Evolutionary conservation across 2,888 invertebrate genomes (phyloP).

Genomic region (Plebejus anna): DNA sequence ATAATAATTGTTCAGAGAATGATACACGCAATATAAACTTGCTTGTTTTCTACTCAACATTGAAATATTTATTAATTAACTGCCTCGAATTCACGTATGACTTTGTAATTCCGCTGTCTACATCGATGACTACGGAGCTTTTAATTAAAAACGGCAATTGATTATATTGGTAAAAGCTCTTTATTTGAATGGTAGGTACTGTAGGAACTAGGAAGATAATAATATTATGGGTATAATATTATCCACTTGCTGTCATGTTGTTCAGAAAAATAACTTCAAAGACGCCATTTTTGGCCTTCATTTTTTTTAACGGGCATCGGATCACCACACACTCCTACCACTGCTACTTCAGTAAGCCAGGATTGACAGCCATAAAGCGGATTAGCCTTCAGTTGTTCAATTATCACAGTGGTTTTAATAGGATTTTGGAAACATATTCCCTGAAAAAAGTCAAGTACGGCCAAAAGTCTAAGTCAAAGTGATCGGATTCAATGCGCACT

Average conservation of each 20-base stretch:
- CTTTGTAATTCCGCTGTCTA: neutral
- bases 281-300: too few species aligned
- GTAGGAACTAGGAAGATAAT: neutral
- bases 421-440: too few species aligned
- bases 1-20: constrained; percentile 69
- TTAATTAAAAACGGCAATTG: neutral
- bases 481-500: too few species aligned
- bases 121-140: neutral
- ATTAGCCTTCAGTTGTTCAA: too few species aligned
- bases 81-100: constrained; percentile 2
- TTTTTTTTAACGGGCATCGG: too few species aligned
- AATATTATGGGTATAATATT: too few species aligned
- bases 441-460: too few species aligned
- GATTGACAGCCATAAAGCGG: too few species aligned
- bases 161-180: neutral
- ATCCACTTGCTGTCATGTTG: neutral
- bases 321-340: too few species aligned
- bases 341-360: too few species aligned
- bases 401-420: too few species aligned
- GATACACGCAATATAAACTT: constrained; percentile 66
- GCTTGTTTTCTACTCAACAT: constrained; percentile 45
- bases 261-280: neutral
- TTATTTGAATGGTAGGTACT: neutral
- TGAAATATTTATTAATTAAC: constrained; percentile 42
- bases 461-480: too few species aligned